Evolutionary conservation across 2,888 invertebrate species (phyloP), one percentile per base, ranked within the genome.

Genomic region (Lithophane leautieri): DNA sequence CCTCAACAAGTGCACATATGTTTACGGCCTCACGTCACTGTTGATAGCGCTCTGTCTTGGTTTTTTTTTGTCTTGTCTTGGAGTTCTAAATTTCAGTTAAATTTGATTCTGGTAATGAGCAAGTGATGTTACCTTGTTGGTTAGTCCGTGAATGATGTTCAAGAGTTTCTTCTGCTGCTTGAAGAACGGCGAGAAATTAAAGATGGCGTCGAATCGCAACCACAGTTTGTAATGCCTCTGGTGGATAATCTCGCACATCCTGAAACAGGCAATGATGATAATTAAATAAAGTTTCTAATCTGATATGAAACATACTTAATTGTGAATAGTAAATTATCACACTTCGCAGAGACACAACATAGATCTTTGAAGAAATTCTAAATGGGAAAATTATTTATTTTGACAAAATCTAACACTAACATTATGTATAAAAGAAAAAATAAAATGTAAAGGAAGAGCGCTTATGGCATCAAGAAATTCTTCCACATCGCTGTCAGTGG

Each of bases 231-330:
- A 97, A 89, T 98, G 98, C 70, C 98, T 97, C 84, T 98, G 96
- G 89, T 98, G 98, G 11, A 98, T 97, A 72, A 98, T 98, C 86
- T 98, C 98, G 90, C 98, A 98, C 98, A 98, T 98, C 88, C 97
- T 97, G 89, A 62, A 93, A 83, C 16, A 67, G 2, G 28, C 11
- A n/a, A 54, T 8, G 19, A 28, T 22, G 1, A 47, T 47, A 11
- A 34, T 25, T 4, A 14, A 34, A 60, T 16, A 0, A 42, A 16
- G 4, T 22, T 40, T 50, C 8, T n/a, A 11, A 50, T 22, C 7
- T 40, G 16, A 9, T 62, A 22, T 2, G 4, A 25, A 42, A 42
- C 16, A 12, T n/a, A 16, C 40, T 34, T 70, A 7, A 7, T 42
- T 40, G 25, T 25, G 25, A 12, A 42, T 22, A 68, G 8, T 40